Base-by-base conservation (phyloP, 2,888 invertebrate genomes). In the Orchestes rusci region DNA sequence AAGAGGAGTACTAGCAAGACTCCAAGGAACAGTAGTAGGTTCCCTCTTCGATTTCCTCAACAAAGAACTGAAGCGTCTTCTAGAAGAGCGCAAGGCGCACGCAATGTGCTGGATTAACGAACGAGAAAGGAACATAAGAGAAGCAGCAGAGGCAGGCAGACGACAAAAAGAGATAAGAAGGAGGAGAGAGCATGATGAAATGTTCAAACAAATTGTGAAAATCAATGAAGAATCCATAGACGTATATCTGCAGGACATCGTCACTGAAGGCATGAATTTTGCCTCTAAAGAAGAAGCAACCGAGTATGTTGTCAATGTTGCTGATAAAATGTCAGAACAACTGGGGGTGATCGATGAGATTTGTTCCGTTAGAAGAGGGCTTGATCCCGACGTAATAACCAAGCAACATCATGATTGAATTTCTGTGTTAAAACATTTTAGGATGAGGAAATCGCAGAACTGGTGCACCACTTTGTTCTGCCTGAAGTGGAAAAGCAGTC, bases 81-180 rank as follows among this genome's bases (percentile, higher is more conserved):
- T 82, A 50, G 84, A 87, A 55, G 89, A 91, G 63, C 73, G 88
- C 4, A 75, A 80, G 45, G 79, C 84, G 10, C 89, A 91, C 56
- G 87, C 88, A 0, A 78, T 84, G 61, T 79, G 83, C 17, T 71
- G 90, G 54, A 67, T 90, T 28, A 85, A 87, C 0, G 87, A 89
- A 58, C 73, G 84, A 19, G 84, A 88, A 57, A 75, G 88, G 51
- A 71, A 77, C 52, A 77, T 79, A 60, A 72, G 85, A 0, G 90
- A 91, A 64, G 87, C 89, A 0, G 80, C 78, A 5, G 90, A 90
- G 64, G 82, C 84, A 2, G 88, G 89, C 1, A 69, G 81, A 36
- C 69, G 88, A 15, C 88, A 91, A 64, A 75, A 76, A 36, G 90
- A 91, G 62, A 77, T 83, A 52, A 73, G 80, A 42, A 69, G 84